These are phyloP conservation scores for Amblyteles armatorius DNA, from an alignment of 2,888 invertebrate species.

Conservation along the genomic window DNA sequence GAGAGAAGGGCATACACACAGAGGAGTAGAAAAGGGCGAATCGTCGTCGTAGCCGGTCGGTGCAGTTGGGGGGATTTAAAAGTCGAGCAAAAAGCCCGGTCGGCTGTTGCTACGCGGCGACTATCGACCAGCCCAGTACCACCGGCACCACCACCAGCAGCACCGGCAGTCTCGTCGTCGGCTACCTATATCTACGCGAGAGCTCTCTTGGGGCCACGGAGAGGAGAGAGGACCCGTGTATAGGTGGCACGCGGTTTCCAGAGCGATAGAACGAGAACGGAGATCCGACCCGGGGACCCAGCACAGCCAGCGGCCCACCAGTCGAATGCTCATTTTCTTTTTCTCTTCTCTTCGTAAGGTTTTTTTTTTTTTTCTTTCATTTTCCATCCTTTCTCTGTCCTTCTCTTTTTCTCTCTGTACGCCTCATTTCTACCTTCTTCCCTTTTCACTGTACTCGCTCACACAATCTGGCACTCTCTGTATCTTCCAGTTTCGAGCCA, in stretches of 20 bases:
- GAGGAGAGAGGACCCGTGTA: constrained; percentile 63
- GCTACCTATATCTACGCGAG: constrained; percentile 55
- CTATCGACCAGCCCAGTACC: constrained; percentile 77
- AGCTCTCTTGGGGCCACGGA: constrained; percentile 69
- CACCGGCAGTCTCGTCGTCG: constrained; percentile 58
- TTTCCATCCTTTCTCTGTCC: constrained; percentile 50
- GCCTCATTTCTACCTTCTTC: constrained; percentile 18
- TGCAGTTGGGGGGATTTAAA: constrained; percentile 72
- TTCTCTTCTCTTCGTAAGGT: constrained; percentile 29
- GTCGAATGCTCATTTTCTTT: constrained; percentile 60
- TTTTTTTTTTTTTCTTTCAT: constrained; percentile 39
- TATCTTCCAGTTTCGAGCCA: constrained; percentile 47
- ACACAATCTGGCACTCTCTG: constrained; percentile 45
- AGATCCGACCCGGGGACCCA: constrained; percentile 26
- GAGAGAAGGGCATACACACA: constrained; percentile 15
- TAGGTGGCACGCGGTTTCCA: constrained; percentile 65
- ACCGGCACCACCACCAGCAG: constrained; percentile 54
- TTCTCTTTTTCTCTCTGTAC: constrained; percentile 45
- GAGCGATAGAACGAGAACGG: constrained; percentile 33
- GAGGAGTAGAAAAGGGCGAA: constrained; percentile 53
- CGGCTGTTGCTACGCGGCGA: constrained; percentile 80
- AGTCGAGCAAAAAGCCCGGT: constrained; percentile 77
- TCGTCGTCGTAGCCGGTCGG: constrained; percentile 55
- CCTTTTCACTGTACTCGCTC: constrained; percentile 17
- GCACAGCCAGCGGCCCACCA: constrained; percentile 7